Conservation (phyloP, 1,140 invertebrate species). For the Heliothis virescens region DNA sequence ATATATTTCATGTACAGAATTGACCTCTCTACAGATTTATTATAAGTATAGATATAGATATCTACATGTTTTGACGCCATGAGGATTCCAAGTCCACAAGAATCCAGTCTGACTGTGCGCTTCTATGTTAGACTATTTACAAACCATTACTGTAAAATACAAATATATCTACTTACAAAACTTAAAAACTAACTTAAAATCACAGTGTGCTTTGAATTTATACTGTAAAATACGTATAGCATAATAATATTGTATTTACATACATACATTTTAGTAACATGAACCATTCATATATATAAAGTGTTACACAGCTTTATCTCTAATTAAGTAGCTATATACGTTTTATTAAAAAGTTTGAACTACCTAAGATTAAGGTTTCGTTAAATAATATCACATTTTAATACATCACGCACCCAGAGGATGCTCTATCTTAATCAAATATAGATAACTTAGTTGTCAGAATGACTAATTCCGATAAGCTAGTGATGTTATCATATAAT, state of each 20-base stretch:
- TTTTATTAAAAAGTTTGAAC: background rate
- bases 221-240: background rate
- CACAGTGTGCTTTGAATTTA: constrained; percentile 41
- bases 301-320: background rate
- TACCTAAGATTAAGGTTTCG: background rate
- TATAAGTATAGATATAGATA: too few species aligned
- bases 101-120: background rate
- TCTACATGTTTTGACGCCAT: background rate
- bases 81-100: background rate
- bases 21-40: too few species aligned
- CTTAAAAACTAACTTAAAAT: constrained; percentile 50
- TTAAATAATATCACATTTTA: constrained; percentile 42
- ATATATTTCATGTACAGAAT: too few species aligned
- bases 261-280: background rate
- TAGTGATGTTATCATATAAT: too few species aligned
- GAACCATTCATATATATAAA: constrained; percentile 3
- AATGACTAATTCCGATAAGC: too few species aligned
- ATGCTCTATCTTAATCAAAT: too few species aligned
- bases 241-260: background rate
- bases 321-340: background rate
- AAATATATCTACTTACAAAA: background rate
- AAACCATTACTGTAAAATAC: background rate
- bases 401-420: constrained; percentile 19
- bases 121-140: background rate
- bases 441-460: too few species aligned